Evolutionary conservation across 2,888 invertebrate genomes (phyloP), one percentile per base, ranked within the genome.

Genomic region (Acanthopleura granulata): DNA sequence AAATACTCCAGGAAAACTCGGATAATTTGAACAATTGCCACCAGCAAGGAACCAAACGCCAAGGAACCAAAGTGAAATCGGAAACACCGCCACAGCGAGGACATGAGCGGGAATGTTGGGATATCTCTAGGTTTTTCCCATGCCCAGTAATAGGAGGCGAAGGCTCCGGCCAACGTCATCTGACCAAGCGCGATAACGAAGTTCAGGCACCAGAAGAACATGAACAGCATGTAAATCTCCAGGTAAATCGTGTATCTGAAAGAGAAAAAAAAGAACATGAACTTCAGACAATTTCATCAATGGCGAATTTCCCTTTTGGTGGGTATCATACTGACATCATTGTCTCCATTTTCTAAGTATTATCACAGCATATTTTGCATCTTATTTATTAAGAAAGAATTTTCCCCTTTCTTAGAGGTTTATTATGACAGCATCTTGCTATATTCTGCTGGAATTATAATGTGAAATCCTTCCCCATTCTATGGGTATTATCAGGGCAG

Each of bases 41-140:
- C 94, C 74, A 98, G 94, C 9, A 98, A 92, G 0, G 97, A 94
- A 0, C 98, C 98, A 86, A 98, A 95, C 0, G 98, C 98, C 25
- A 98, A 91, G 0, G 98, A 97, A 6, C 98, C 98, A 81, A 95
- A 89, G 90, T 97, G 96, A 90, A 95, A 96, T 49, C 71, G 40
- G 40, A 71, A 49, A 49, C 71, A 71, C 50, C 71, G 93, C 62
- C 92, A 93, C 72, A 95, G 92, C 27, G 97, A 94, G 9, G 92
- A 90, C 0, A 95, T 93, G 3, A 98, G 92, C 0, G 96, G 95
- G 88, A 97, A 96, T 85, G 95, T 94, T 0, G 97, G 97, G 15
- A 98, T 93, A 85, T 96, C 93, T n/a, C 92, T 92, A 15, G 87
- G 86, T 82, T 93, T 93, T 79, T 94, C 92, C 86, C 94, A 95